Evolutionary conservation across 2,113 vertebrate species (phyloP).

Genomic region (Ctenodactylus gundi): DNA sequence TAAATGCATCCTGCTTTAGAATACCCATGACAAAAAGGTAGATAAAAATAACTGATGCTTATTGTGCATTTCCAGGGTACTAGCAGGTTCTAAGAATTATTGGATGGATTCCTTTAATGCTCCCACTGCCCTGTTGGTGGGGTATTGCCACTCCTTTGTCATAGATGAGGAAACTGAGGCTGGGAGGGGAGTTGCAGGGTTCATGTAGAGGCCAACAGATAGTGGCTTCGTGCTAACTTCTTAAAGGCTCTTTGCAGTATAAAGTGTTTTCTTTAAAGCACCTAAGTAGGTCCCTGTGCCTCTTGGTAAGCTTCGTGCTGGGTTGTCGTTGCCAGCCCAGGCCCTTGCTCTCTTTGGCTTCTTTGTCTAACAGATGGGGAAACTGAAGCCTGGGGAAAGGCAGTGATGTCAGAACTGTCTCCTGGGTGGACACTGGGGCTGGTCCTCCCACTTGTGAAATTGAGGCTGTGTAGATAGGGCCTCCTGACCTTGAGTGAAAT

Average conservation of each 20-base stretch:
- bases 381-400: not conserved
- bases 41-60: not conserved
- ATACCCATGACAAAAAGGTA: not conserved
- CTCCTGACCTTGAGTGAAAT: not conserved
- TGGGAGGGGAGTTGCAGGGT: not conserved
- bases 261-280: not conserved
- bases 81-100: not conserved
- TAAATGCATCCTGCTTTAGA: not conserved
- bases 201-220: rapidly evolving
- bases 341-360: not conserved
- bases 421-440: not conserved
- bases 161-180: not conserved
- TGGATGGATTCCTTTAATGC: not conserved
- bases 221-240: not conserved
- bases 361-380: not conserved
- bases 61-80: not conserved
- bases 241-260: not conserved
- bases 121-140: not conserved
- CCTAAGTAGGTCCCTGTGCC: not conserved
- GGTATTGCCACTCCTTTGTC: too few relatives aligned
- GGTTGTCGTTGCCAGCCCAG: not conserved
- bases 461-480: not conserved
- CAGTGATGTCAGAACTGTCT: not conserved
- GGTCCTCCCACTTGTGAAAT: not conserved
- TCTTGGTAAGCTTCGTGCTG: not conserved